A percentile compares a stretch with the other conserved stretches of the same genome.
Conservation (phyloP, 2,797 vertebrate species). For the Acanthornis magna region DNA sequence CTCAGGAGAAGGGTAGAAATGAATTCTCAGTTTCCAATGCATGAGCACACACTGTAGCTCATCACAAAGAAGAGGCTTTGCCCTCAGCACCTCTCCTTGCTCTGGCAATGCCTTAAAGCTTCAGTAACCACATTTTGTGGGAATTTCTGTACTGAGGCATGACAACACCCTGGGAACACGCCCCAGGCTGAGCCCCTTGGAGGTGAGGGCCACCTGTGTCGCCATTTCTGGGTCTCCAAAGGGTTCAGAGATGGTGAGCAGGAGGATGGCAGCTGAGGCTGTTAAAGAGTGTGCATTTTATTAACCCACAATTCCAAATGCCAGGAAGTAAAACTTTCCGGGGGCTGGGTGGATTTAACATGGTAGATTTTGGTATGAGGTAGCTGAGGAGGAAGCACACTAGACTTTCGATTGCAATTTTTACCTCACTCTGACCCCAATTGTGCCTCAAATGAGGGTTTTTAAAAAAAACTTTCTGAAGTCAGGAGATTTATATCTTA, state of each 20-base stretch:
- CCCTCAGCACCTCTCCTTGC: not conserved
- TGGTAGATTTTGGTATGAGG: not conserved
- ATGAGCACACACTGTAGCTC: not conserved
- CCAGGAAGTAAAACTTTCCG: not conserved
- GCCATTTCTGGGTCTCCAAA: not conserved
- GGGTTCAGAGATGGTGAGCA: not conserved
- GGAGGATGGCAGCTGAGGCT: not conserved
- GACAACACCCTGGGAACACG: not conserved
- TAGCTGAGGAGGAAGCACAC: not conserved
- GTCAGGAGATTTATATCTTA: not conserved
- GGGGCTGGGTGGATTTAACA: not conserved
- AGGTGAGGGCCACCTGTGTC: not conserved
- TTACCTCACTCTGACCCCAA: not conserved
- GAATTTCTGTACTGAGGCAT: fast-evolving
- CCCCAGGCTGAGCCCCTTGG: not conserved
- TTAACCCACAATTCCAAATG: not conserved
- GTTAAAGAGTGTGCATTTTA: not conserved
- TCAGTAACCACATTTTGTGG: not conserved
- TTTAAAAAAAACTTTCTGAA: not conserved
- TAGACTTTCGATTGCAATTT: not conserved
- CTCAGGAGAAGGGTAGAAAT: not conserved
- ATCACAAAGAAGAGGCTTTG: not conserved
- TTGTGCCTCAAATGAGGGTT: not conserved
- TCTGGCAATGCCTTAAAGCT: not conserved
- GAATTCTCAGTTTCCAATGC: not conserved